Conservation (phyloP, 1,140 invertebrate species). For the Helicoverpa armigera region DNA sequence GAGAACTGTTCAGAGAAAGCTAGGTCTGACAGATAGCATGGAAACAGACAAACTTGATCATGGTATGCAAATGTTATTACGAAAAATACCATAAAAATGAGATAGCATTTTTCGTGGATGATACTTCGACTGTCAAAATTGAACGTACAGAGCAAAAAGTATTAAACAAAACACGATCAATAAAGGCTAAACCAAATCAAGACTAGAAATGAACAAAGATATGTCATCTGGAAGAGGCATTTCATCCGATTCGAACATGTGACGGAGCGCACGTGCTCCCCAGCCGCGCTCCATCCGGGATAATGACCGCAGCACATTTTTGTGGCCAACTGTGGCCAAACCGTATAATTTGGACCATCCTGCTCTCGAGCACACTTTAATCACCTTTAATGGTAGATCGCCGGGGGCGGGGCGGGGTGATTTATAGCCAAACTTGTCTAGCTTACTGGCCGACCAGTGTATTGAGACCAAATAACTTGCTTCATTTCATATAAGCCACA, state of each 20-base stretch:
- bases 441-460: conserved; percentile 36
- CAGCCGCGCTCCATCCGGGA: conserved; percentile 43
- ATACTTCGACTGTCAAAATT: too few species aligned
- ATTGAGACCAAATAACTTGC: conserved; percentile 50
- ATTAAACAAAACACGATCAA: background rate
- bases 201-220: background rate
- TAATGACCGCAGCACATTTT: conserved; percentile 65
- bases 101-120: too few species aligned
- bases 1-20: conserved; percentile 29
- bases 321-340: conserved; percentile 60
- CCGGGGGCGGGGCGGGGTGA: conserved; percentile 62
- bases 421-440: conserved; percentile 65
- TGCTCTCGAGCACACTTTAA: conserved; percentile 72
- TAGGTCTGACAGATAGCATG: background rate
- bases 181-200: background rate
- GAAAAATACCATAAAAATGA: background rate
- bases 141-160: background rate
- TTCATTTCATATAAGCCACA: background rate
- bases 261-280: conserved; percentile 31
- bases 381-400: conserved; percentile 75
- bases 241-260: conserved; percentile 35
- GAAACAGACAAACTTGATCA: background rate
- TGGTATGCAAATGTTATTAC: conserved; percentile 8
- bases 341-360: conserved; percentile 80
- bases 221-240: background rate